Evolutionary conservation across 2,797 vertebrate genomes (phyloP).

Genomic region (Natrix natrix): DNA sequence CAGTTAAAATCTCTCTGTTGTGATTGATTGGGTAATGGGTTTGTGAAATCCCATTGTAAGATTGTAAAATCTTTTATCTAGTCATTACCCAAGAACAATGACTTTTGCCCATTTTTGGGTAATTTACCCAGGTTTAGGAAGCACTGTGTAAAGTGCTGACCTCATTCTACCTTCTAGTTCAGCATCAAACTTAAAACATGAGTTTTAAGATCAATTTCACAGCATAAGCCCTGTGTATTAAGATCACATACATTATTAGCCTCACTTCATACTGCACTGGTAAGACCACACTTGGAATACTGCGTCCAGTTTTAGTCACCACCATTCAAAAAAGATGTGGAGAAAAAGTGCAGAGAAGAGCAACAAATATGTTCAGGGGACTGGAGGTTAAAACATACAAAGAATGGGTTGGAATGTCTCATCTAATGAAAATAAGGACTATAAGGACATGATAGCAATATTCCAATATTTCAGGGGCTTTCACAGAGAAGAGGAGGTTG

Average conservation of each 20-base stretch:
- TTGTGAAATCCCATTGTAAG: background rate
- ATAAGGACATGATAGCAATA: background rate
- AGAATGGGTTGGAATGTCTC: background rate
- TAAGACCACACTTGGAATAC: background rate
- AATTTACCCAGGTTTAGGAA: background rate
- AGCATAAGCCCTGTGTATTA: background rate
- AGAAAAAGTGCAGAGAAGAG: background rate
- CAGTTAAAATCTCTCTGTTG: background rate
- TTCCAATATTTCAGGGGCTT: background rate
- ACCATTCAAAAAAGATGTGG: background rate
- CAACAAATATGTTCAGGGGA: no score
- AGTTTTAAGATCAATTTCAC: background rate
- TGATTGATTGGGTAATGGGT: background rate
- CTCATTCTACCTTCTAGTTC: background rate
- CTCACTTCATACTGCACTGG: background rate
- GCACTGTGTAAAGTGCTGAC: background rate
- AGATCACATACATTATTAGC: background rate
- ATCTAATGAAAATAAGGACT: background rate
- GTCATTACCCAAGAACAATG: background rate
- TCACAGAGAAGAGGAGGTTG: no score
- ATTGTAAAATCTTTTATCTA: no score
- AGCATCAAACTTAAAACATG: background rate
- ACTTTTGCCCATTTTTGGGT: background rate
- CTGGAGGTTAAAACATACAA: background rate
- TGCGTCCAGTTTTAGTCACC: background rate